Evolutionary conservation across 2,888 invertebrate species (phyloP).

Genomic region (Mystacides longicornis): DNA sequence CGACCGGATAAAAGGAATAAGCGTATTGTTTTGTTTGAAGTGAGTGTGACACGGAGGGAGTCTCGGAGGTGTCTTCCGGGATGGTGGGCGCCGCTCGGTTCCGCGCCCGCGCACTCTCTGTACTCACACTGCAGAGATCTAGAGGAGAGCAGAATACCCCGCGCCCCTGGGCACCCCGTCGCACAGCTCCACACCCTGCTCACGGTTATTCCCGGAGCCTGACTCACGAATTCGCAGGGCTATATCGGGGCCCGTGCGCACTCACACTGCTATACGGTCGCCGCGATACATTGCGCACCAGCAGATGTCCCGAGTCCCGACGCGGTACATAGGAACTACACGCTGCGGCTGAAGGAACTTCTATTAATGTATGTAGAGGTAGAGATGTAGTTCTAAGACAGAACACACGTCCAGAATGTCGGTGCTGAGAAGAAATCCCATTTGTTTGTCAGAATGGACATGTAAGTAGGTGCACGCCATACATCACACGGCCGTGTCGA

Average conservation of each 20-base stretch:
- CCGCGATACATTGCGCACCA: background rate
- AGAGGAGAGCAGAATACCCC: slow-evolving; percentile 35
- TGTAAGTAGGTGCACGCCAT: background rate
- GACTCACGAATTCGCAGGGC: slow-evolving; percentile 39
- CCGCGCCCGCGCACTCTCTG: slow-evolving; percentile 7
- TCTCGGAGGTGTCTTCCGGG: slow-evolving; percentile 7
- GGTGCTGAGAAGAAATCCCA: background rate
- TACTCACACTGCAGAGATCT: slow-evolving; percentile 1
- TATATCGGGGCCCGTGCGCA: slow-evolving; percentile 30
- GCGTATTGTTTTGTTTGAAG: background rate
- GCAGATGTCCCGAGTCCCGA: no score
- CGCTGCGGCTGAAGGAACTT: no score
- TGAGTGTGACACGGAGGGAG: background rate
- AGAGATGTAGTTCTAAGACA: no score
- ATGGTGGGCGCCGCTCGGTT: background rate
- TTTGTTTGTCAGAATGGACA: slow-evolving; percentile 2
- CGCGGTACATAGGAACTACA: no score
- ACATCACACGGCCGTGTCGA: no score
- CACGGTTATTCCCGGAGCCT: slow-evolving; percentile 42
- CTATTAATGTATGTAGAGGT: no score
- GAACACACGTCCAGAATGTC: background rate
- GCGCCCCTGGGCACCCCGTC: slow-evolving; percentile 33
- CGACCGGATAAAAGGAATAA: background rate
- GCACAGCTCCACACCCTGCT: slow-evolving; percentile 44
- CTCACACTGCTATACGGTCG: no score